Base-by-base conservation (phyloP, 2,888 invertebrate species). In the Saturnia pavonia region DNA sequence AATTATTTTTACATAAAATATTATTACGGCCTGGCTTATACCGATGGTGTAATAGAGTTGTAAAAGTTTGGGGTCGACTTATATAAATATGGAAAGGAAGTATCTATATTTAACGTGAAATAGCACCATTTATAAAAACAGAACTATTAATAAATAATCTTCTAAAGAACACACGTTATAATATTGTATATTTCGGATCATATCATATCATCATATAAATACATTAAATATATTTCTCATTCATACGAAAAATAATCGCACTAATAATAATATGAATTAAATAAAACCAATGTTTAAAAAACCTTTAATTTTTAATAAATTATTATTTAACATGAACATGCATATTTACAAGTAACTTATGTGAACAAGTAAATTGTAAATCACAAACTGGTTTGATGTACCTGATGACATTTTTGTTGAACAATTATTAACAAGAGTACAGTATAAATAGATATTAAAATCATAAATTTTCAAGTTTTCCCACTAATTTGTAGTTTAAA, bases 1-100 rank as follows among this genome's bases (percentile, higher is more conserved):
- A n/a, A 85, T 80, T 83, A 85, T 80, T 79, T 69, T 78, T 82
- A 75, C 25, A 78, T 85, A 79, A 83, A 88, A 83, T 84, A 87
- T 87, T 83, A 80, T 83, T 77, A 80, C 74, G 74, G 73, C 76
- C 80, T 77, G 80, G 79, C 76, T 74, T 74, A 25, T 63, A 16
- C 75, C 78, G 80, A 6, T 34, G 82, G 74, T 76, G 76, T 80
- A 81, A 82, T 81, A 79, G 80, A 75, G 78, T 78, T 77, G 74
- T 74, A 72, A 77, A 85, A 84, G 77, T 84, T 79, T 80, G 57
- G 76, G 78, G 77, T 77, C 78, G 73, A 77, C 72, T 69, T 77
- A 77, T 72, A 76, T 75, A n/a, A 57, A 25, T 54, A 22, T 54
- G n/a, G 54, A 22, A n/a, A 54, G 54, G 54, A 54, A 22, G 22